phyloP scores from a whole-genome alignment of 2,888 invertebrate species.

The Stenodera caucasica region DNA sequence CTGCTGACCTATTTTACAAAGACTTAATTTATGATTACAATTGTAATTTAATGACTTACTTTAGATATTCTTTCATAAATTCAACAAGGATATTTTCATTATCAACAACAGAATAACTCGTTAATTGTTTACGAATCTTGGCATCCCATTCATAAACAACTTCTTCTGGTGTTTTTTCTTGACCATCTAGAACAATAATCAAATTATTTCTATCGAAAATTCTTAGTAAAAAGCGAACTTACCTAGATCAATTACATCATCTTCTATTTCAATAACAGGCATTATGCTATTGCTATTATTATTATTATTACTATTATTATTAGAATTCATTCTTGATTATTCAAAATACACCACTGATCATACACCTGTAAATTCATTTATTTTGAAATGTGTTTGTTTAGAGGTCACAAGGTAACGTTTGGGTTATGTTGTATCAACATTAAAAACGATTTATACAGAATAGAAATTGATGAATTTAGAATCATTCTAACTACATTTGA shows the following conservation, averaged over 20 bases:
- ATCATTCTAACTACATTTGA: neutral
- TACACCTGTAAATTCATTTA: slow-evolving; percentile 7
- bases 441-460: neutral
- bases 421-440: slow-evolving; percentile 21
- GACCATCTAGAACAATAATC: slow-evolving; percentile 2
- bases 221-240: neutral
- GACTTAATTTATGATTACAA: neutral
- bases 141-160: slow-evolving; percentile 34
- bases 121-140: slow-evolving; percentile 33
- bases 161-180: slow-evolving; percentile 29
- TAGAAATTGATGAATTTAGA: neutral
- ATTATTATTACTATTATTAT: neutral
- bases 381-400: slow-evolving; percentile 19
- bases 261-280: slow-evolving; percentile 15
- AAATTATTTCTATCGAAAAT: neutral
- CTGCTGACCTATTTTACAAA: slow-evolving; percentile 29
- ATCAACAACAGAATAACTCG: slow-evolving; percentile 27
- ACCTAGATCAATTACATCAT: slow-evolving; percentile 23
- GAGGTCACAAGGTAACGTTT: slow-evolving; percentile 26
- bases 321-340: slow-evolving; percentile 14
- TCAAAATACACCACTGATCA: slow-evolving; percentile 7
- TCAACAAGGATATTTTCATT: slow-evolving; percentile 32
- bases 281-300: neutral
- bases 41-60: slow-evolving; percentile 31
- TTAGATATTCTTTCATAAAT: slow-evolving; percentile 37